Evolutionary conservation across 1,140 invertebrate genomes (phyloP).

Genomic region (Vanessa tameamea): DNA sequence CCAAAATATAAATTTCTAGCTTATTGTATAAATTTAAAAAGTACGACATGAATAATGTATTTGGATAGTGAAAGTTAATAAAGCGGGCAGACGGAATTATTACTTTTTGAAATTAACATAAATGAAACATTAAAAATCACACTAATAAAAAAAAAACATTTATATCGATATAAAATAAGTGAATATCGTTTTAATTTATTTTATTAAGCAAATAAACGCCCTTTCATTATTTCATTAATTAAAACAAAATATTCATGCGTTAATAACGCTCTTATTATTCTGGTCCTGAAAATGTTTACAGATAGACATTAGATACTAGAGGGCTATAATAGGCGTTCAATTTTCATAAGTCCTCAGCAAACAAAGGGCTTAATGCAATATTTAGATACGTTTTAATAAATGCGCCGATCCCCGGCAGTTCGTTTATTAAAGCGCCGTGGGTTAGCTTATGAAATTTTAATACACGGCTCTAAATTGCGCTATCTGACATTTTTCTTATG

Average conservation of each 20-base stretch:
- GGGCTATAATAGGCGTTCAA: conserved; percentile 15
- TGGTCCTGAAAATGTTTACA: conserved; percentile 1
- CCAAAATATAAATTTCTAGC: no score
- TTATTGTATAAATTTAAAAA: no score
- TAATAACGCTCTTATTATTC: neutral
- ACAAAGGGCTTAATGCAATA: conserved; percentile 25
- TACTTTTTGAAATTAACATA: no score
- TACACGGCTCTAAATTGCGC: conserved; percentile 32
- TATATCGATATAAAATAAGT: no score
- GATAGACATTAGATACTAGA: conserved; percentile 8
- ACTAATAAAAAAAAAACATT: no score
- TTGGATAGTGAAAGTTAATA: no score
- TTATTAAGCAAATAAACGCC: neutral
- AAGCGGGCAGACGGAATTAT: no score
- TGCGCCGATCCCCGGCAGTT: conserved; percentile 25
- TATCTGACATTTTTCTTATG: conserved; percentile 32
- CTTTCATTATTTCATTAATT: neutral
- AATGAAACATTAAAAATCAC: no score
- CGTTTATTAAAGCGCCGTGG: conserved; percentile 37
- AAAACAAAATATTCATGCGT: neutral
- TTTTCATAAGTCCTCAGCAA: conserved; percentile 20
- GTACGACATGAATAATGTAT: no score
- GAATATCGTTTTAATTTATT: no score
- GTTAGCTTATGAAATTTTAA: conserved; percentile 43
- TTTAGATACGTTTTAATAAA: conserved; percentile 30